These are phyloP conservation scores for Taxidea taxus DNA, from an alignment of 2,113 vertebrate species.

Conservation along the genomic window DNA sequence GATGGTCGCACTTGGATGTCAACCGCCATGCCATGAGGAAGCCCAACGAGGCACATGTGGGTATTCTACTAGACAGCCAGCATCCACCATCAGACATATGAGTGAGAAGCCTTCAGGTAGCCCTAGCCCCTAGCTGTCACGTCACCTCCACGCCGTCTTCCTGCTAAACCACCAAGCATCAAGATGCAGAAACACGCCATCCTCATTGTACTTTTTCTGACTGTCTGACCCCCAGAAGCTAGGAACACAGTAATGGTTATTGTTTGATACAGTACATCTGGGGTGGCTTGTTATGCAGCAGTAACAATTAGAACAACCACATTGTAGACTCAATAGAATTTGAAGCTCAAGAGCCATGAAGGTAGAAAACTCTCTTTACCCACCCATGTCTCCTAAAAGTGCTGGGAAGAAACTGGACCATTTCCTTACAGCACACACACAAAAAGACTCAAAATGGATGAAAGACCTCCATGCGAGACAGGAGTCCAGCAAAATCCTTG, in stretches of 20 bases:
- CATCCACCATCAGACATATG: fast-evolving
- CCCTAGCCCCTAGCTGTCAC: neutral
- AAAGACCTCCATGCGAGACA: too few species aligned
- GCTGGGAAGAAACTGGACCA: neutral
- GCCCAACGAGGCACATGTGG: neutral
- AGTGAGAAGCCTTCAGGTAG: neutral
- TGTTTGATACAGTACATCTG: neutral
- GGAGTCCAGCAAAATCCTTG: too few species aligned
- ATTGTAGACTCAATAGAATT: neutral
- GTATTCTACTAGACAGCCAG: neutral
- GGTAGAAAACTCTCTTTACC: neutral
- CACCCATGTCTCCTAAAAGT: neutral
- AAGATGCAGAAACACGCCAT: neutral
- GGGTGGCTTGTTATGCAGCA: neutral
- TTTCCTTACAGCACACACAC: too few species aligned
- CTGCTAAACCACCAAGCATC: neutral
- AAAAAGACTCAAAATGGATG: too few species aligned
- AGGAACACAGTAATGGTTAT: neutral
- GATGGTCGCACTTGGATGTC: neutral
- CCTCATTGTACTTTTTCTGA: neutral
- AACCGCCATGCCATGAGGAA: neutral
- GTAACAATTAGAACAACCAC: neutral
- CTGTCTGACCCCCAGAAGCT: neutral
- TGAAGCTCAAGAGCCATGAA: neutral
- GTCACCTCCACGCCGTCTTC: neutral